phyloP scores from a whole-genome alignment of 1,140 invertebrate genomes.

The Camponotus floridanus region DNA sequence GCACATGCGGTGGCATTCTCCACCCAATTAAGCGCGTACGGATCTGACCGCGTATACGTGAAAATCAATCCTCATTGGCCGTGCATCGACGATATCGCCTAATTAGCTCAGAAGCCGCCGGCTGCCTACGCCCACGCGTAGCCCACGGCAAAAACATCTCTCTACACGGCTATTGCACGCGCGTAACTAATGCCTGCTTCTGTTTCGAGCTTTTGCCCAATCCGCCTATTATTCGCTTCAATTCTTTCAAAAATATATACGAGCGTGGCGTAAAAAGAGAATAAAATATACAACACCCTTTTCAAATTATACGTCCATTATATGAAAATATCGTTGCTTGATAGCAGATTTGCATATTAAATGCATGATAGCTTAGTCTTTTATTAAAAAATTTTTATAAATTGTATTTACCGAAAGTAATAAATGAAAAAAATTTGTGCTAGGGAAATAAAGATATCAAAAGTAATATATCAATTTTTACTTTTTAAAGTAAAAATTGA shows the following conservation, averaged over 20 bases:
- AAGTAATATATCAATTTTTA: background rate
- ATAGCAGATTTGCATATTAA: background rate
- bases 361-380: background rate
- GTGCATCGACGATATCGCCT: conserved; percentile 67
- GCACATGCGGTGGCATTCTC: conserved; percentile 67
- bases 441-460: background rate
- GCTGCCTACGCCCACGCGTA: conserved; percentile 40
- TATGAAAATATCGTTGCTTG: background rate
- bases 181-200: conserved; percentile 16
- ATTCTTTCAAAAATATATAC: conserved; percentile 33
- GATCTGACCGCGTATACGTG: conserved; percentile 65
- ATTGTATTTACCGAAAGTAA: background rate
- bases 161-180: background rate
- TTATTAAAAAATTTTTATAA: background rate
- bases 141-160: conserved; percentile 52
- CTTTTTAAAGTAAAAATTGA: background rate
- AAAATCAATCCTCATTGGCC: conserved; percentile 73
- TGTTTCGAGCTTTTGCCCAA: background rate
- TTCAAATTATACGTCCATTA: conserved; percentile 13
- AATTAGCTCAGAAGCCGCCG: conserved; percentile 72
- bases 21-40: conserved; percentile 72
- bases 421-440: background rate
- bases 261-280: background rate
- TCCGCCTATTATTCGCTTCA: background rate
- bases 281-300: background rate